phyloP scores from a whole-genome alignment of 1,140 invertebrate species.

The Orchestia grillus region DNA sequence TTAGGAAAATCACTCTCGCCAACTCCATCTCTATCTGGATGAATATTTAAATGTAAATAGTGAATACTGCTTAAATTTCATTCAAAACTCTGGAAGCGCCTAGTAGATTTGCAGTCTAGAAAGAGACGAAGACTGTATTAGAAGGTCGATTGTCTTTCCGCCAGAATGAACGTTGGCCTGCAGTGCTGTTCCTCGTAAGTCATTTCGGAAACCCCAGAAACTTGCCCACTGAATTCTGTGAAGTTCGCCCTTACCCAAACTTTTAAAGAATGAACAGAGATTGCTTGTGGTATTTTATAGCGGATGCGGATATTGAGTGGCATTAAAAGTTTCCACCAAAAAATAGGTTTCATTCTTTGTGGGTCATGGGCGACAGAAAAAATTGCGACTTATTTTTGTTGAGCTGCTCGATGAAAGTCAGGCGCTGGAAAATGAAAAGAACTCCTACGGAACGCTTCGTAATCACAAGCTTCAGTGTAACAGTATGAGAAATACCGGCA shows the following conservation, averaged over 20 bases:
- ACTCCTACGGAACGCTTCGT: too few relatives aligned
- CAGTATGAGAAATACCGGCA: too few relatives aligned
- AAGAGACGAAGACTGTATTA: neutral
- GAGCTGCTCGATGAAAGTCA: neutral
- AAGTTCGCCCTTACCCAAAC: slow-evolving; percentile 17
- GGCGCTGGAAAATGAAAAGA: neutral
- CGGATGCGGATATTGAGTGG: slow-evolving; percentile 4
- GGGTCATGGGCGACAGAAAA: neutral
- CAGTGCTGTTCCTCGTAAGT: neutral
- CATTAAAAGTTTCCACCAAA: neutral
- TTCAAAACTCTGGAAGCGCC: neutral
- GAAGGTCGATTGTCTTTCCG: neutral
- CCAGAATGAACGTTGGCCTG: neutral
- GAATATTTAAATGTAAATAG: neutral
- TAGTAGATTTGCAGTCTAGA: neutral
- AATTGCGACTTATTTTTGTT: neutral
- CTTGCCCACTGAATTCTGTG: slow-evolving; percentile 25
- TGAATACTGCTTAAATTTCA: neutral
- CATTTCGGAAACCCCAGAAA: slow-evolving; percentile 6
- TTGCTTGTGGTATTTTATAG: slow-evolving; percentile 23
- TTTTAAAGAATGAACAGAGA: slow-evolving; percentile 38
- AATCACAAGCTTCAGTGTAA: too few relatives aligned
- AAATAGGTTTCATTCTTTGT: neutral
- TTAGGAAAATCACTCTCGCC: neutral
- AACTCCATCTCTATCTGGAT: neutral